A percentile compares a stretch with the other conserved stretches of the same genome.
Conservation (phyloP, 2,113 vertebrate genomes). For the Oxygymnocypris stewartii region DNA sequence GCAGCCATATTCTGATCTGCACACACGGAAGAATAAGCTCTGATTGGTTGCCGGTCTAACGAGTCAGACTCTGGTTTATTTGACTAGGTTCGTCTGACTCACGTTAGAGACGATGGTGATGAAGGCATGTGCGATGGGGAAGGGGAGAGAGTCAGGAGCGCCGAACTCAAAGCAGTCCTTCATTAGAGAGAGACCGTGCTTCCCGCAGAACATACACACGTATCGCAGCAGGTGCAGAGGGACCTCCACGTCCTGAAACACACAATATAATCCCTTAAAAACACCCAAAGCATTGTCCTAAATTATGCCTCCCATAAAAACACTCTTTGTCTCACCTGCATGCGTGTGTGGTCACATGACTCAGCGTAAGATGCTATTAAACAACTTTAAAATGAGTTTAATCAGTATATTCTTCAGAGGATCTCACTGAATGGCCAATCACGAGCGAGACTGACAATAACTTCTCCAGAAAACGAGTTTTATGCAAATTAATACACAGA, state of each 20-base stretch:
- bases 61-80: neutral
- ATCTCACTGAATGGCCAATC: too few relatives aligned
- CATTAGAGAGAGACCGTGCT: constrained; percentile 98
- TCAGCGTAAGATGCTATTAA: too few relatives aligned
- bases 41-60: neutral
- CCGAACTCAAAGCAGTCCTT: constrained; percentile 98
- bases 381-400: neutral
- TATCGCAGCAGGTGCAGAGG: constrained; percentile 97
- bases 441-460: too few relatives aligned
- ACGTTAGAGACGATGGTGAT: constrained; percentile 99
- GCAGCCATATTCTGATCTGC: constrained; percentile 99
- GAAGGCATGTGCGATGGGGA: constrained; percentile 96
- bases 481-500: neutral
- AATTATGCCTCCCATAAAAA: too few relatives aligned
- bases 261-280: neutral
- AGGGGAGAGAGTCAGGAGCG: constrained; percentile 91
- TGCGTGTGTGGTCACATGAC: neutral
- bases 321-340: neutral
- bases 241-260: constrained; percentile 91
- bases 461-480: neutral
- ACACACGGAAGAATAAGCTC: neutral
- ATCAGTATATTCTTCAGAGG: too few relatives aligned
- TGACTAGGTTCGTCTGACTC: constrained; percentile 67
- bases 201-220: constrained; percentile 97
- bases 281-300: neutral